A percentile compares a stretch with the other conserved stretches of the same genome.
phyloP scores from a whole-genome alignment of 1,140 invertebrate genomes.

The Eciton burchellii region DNA sequence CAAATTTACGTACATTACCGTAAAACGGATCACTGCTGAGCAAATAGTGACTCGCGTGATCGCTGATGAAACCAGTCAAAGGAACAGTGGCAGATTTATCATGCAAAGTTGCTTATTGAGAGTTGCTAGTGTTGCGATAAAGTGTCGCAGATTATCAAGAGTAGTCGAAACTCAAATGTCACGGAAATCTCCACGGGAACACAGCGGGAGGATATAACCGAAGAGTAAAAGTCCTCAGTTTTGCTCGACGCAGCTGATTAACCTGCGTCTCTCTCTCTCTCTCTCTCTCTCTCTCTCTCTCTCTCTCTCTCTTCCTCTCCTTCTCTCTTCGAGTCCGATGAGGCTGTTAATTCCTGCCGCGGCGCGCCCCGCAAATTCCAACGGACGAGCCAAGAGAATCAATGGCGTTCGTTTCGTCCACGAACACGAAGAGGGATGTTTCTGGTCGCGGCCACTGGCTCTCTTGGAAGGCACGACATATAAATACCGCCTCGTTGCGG shows the following conservation, averaged over 20 bases:
- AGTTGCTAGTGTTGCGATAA: neutral
- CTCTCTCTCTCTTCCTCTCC: neutral
- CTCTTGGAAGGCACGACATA: conserved; percentile 70
- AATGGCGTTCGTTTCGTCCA: conserved; percentile 51
- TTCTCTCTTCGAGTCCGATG: too few species aligned
- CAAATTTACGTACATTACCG: too few species aligned
- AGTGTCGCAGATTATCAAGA: neutral
- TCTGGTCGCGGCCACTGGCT: conserved; percentile 62
- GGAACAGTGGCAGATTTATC: neutral
- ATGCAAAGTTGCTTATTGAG: conserved; percentile 16
- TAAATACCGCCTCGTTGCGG: conserved; percentile 70
- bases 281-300: conserved; percentile 20
- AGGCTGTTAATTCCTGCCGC: conserved; percentile 52
- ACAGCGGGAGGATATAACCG: conserved; percentile 26
- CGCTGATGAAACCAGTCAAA: neutral
- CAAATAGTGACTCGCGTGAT: neutral
- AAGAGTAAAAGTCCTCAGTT: conserved; percentile 46
- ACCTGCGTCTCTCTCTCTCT: conserved; percentile 37
- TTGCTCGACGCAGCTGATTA: conserved; percentile 37
- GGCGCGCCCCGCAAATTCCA: conserved; percentile 37
- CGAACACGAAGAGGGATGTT: conserved; percentile 63
- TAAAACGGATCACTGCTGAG: too few species aligned
- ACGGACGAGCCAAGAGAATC: conserved; percentile 33
- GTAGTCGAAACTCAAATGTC: conserved; percentile 34
- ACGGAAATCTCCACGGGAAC: conserved; percentile 32